These are phyloP conservation scores for Sinhomidia bicolor DNA, from an alignment of 2,888 invertebrate genomes.

Conservation along the genomic window DNA sequence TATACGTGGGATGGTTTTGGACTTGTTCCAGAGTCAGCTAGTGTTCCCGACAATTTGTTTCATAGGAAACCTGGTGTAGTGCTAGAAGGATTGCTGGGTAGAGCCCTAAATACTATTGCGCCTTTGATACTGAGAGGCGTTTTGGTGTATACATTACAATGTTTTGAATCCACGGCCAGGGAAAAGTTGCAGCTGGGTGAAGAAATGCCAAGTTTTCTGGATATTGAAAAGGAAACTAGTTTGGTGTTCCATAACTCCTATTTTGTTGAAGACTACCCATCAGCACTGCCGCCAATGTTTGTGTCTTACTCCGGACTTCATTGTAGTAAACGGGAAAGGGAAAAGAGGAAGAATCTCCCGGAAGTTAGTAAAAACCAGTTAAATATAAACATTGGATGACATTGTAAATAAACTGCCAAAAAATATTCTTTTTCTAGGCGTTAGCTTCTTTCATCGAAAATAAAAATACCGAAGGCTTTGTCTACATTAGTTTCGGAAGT, in stretches of 20 bases:
- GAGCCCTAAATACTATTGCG: not conserved
- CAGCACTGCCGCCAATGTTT: conserved; percentile 37
- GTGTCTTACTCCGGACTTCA: conserved; percentile 42
- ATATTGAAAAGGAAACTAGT: conserved; percentile 44
- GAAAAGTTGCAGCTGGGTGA: not conserved
- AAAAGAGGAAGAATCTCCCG: conserved; percentile 47
- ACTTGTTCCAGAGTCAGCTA: conserved; percentile 48
- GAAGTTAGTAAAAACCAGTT: conserved; percentile 55
- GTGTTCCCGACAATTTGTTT: conserved; percentile 19
- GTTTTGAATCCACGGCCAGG: not conserved
- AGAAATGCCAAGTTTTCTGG: not conserved
- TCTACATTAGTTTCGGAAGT: conserved; percentile 78
- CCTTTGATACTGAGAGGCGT: not conserved
- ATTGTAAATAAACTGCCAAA: conserved; percentile 75
- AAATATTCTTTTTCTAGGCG: not conserved
- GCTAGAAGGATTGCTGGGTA: not conserved
- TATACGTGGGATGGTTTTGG: conserved; percentile 48
- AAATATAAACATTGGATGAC: conserved; percentile 10
- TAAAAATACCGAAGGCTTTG: conserved; percentile 66
- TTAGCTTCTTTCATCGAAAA: not conserved
- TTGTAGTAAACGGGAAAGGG: not conserved
- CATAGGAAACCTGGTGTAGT: not conserved
- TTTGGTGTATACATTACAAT: not conserved
- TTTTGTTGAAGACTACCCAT: conserved; percentile 51
- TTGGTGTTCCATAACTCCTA: conserved; percentile 28